Evolutionary conservation across 2,797 vertebrate genomes (phyloP).

Genomic region (Darevskia mixta): DNA sequence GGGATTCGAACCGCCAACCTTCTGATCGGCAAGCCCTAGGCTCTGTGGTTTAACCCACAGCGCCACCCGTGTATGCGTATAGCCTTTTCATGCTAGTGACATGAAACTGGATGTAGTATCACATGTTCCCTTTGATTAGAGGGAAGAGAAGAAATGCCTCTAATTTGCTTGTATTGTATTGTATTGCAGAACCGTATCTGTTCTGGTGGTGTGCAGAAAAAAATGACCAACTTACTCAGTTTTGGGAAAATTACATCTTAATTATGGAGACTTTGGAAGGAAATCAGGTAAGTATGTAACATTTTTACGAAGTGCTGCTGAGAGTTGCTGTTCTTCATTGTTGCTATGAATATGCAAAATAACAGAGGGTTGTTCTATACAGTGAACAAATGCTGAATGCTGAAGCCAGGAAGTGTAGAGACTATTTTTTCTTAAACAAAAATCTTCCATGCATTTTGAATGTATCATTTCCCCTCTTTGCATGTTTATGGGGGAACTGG

Average conservation of each 20-base stretch:
- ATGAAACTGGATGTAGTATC: background rate
- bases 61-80: too few relatives aligned
- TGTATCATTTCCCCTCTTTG: background rate
- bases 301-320: rapidly evolving
- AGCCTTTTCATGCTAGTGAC: background rate
- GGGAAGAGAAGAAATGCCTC: background rate
- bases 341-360: rapidly evolving
- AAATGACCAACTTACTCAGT: constrained; percentile 81
- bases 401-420: background rate
- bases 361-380: background rate
- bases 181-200: constrained; percentile 78
- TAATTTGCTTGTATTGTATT: background rate
- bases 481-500: background rate
- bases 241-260: constrained; percentile 94
- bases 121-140: background rate
- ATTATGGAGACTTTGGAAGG: constrained; percentile 96
- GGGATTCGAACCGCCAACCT: too few relatives aligned
- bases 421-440: background rate
- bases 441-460: background rate
- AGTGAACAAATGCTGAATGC: background rate
- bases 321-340: rapidly evolving
- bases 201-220: constrained; percentile 88
- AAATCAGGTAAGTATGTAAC: constrained; percentile 86
- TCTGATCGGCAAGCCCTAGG: too few relatives aligned
- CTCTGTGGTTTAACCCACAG: too few relatives aligned